Evolutionary conservation across 2,888 invertebrate species (phyloP).

Genomic region (Xanthorhoe spadicearia): DNA sequence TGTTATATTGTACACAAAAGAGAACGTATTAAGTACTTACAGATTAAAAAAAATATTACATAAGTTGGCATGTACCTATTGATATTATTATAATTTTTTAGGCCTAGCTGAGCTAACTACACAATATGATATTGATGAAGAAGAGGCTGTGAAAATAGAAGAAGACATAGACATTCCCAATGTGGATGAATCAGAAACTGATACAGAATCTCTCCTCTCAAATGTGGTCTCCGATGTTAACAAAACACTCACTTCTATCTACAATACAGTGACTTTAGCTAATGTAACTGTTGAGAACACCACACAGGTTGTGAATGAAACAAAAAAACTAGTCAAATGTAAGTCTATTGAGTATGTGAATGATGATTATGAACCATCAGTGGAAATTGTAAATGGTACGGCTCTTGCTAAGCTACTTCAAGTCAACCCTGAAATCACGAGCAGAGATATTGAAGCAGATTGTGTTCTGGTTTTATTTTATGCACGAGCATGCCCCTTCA

Average conservation of each 20-base stretch:
- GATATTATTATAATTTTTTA: slow-evolving; percentile 45
- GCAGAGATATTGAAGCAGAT: slow-evolving; percentile 85
- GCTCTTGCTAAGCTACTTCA: slow-evolving; percentile 87
- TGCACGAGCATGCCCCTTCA: slow-evolving; percentile 95
- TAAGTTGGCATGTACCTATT: too few species aligned
- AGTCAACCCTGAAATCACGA: slow-evolving; percentile 87
- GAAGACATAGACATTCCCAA: slow-evolving; percentile 67
- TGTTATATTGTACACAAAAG: too few species aligned
- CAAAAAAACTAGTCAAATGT: slow-evolving; percentile 75
- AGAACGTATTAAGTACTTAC: too few species aligned
- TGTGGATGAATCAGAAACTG: slow-evolving; percentile 69
- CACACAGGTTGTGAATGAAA: slow-evolving; percentile 70
- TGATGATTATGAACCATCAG: slow-evolving; percentile 70
- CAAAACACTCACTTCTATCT: slow-evolving; percentile 74
- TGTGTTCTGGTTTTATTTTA: slow-evolving; percentile 95
- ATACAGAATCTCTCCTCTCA: slow-evolving; percentile 69
- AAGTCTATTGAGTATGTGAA: slow-evolving; percentile 70
- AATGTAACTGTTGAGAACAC: slow-evolving; percentile 72
- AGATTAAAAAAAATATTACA: too few species aligned
- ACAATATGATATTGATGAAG: slow-evolving; percentile 73
- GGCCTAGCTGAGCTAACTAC: slow-evolving; percentile 54
- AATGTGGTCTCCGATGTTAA: slow-evolving; percentile 79
- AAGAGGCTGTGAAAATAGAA: slow-evolving; percentile 54
- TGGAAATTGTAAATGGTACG: slow-evolving; percentile 89
- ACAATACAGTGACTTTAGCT: slow-evolving; percentile 75